Evolutionary conservation across 2,888 invertebrate genomes (phyloP).

Genomic region (Orgyia antiqua): DNA sequence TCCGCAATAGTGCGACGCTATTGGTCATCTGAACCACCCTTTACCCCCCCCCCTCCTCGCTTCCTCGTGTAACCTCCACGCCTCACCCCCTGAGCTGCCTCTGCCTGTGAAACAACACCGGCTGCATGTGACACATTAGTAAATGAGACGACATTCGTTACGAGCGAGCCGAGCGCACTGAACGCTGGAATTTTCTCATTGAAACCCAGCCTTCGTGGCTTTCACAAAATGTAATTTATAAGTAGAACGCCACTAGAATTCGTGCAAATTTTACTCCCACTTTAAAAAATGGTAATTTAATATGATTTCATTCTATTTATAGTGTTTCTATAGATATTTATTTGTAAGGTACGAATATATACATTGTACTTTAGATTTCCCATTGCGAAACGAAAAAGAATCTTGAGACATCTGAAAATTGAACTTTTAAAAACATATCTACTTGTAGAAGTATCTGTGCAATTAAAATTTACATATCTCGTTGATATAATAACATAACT

Average conservation of each 20-base stretch:
- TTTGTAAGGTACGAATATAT: too few relatives aligned
- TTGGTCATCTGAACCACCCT: constrained; percentile 52
- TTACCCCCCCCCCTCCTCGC: constrained; percentile 10
- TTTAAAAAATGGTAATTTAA: too few relatives aligned
- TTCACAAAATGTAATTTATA: constrained; percentile 19
- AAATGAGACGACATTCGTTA: constrained; percentile 79
- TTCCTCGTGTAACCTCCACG: constrained; percentile 14
- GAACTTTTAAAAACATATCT: too few relatives aligned
- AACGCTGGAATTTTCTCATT: constrained; percentile 64
- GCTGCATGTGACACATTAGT: constrained; percentile 79
- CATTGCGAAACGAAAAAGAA: too few relatives aligned
- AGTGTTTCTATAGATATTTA: background rate
- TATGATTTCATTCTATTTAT: too few relatives aligned
- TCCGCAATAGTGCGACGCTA: constrained; percentile 46
- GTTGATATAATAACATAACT: too few relatives aligned
- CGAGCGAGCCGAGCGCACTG: constrained; percentile 59
- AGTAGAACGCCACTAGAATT: constrained; percentile 1
- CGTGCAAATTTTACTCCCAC: too few relatives aligned
- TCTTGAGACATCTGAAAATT: too few relatives aligned
- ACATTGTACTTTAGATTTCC: too few relatives aligned
- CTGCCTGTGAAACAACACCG: constrained; percentile 67
- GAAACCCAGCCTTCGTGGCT: constrained; percentile 26
- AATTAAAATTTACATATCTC: too few relatives aligned
- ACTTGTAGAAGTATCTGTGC: too few relatives aligned
- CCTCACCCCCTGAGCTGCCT: constrained; percentile 26